Conservation (phyloP, 2,113 vertebrate genomes). For the Camelus dromedarius region DNA sequence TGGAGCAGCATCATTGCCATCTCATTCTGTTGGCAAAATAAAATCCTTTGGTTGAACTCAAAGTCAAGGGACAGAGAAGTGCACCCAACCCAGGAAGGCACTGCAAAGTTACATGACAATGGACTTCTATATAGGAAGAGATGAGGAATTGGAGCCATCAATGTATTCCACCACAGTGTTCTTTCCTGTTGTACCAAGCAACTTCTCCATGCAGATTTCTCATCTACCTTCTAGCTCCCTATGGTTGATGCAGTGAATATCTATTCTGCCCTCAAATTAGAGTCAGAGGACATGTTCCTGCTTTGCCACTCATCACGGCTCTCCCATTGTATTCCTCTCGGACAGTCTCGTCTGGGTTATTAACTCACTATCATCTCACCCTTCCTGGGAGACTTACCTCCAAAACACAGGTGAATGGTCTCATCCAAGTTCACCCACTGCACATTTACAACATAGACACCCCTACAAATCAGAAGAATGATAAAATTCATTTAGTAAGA, state of each 20-base stretch:
- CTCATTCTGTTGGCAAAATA: background rate
- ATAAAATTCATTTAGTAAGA: background rate
- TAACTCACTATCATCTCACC: background rate
- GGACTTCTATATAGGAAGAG: background rate
- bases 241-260: background rate
- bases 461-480: background rate
- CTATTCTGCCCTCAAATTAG: background rate
- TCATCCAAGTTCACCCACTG: background rate
- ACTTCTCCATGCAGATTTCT: background rate
- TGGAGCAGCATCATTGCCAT: background rate
- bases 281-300: background rate
- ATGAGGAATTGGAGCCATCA: background rate
- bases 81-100: background rate
- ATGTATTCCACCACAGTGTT: background rate
- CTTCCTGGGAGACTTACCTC: background rate
- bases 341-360: background rate
- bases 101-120: background rate
- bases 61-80: background rate
- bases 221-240: background rate
- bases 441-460: background rate
- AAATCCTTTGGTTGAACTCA: background rate
- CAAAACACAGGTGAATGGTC: background rate
- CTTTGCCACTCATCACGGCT: background rate
- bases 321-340: background rate
- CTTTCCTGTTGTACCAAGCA: background rate